These are phyloP conservation scores for Alsophila aescularia DNA, from an alignment of 2,888 invertebrate species.

Conservation along the genomic window DNA sequence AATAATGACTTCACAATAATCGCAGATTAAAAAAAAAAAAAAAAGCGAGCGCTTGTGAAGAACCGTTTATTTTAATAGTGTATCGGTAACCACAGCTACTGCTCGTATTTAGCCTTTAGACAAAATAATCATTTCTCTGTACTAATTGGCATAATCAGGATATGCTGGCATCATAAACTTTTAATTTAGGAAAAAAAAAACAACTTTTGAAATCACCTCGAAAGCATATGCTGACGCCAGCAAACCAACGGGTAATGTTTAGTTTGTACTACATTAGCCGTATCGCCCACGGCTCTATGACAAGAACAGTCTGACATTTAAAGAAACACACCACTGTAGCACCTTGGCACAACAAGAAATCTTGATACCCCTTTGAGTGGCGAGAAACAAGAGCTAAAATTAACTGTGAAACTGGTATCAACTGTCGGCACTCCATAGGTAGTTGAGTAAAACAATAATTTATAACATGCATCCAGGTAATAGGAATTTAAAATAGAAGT, in stretches of 20 bases:
- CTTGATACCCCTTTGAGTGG: not conserved
- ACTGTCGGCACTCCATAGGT: not conserved
- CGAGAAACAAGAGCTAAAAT: not conserved
- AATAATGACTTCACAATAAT: too few species aligned
- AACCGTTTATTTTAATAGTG: too few species aligned
- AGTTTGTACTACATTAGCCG: not conserved
- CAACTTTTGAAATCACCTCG: not conserved
- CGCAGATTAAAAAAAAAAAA: too few species aligned
- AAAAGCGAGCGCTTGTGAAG: too few species aligned
- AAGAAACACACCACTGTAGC: not conserved
- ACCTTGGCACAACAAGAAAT: not conserved
- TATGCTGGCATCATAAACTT: not conserved
- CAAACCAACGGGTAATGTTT: not conserved
- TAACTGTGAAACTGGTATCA: not conserved
- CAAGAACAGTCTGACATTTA: not conserved
- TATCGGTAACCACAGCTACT: too few species aligned
- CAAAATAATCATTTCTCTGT: not conserved
- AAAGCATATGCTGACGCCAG: not conserved
- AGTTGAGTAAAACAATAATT: slow-evolving; percentile 5
- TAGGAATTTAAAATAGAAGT: not conserved
- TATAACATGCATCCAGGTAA: slow-evolving; percentile 4
- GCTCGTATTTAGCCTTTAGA: too few species aligned
- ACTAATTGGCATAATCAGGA: not conserved
- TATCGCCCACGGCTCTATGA: slow-evolving; percentile 1
- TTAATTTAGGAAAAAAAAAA: not conserved